Evolutionary conservation across 1,140 invertebrate genomes (phyloP).

Genomic region (Choristoneura fumiferana): DNA sequence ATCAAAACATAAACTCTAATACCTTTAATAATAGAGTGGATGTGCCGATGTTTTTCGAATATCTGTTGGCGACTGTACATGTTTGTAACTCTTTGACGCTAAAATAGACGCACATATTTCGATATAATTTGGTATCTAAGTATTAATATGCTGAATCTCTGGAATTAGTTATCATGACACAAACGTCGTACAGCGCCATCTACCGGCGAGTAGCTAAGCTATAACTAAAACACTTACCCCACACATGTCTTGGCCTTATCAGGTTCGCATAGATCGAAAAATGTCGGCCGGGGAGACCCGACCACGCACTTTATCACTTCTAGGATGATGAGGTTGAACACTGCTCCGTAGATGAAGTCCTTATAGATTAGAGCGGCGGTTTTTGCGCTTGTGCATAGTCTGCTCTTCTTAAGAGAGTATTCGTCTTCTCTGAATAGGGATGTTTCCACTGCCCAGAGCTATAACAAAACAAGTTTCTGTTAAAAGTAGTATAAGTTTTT

Average conservation of each 20-base stretch:
- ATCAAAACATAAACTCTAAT: too few species aligned
- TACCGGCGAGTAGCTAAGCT: too few species aligned
- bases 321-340: conserved; percentile 78
- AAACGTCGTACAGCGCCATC: too few species aligned
- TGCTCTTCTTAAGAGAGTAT: conserved; percentile 63
- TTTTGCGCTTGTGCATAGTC: conserved; percentile 46
- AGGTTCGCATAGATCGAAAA: conserved; percentile 85
- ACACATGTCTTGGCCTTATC: conserved; percentile 80
- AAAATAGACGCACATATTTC: too few species aligned
- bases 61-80: too few species aligned
- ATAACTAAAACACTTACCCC: conserved; percentile 52
- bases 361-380: conserved; percentile 76
- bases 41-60: too few species aligned
- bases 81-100: too few species aligned
- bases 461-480: conserved; percentile 29
- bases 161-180: too few species aligned
- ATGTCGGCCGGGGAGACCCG: conserved; percentile 85
- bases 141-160: too few species aligned
- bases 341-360: conserved; percentile 79
- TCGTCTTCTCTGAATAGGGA: conserved; percentile 58
- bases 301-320: conserved; percentile 83
- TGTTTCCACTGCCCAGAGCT: conserved; percentile 67
- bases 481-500: too few species aligned
- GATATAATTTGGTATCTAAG: too few species aligned
- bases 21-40: too few species aligned